Conservation (phyloP, 2,797 vertebrate species). For the Manis pentadactyla region DNA sequence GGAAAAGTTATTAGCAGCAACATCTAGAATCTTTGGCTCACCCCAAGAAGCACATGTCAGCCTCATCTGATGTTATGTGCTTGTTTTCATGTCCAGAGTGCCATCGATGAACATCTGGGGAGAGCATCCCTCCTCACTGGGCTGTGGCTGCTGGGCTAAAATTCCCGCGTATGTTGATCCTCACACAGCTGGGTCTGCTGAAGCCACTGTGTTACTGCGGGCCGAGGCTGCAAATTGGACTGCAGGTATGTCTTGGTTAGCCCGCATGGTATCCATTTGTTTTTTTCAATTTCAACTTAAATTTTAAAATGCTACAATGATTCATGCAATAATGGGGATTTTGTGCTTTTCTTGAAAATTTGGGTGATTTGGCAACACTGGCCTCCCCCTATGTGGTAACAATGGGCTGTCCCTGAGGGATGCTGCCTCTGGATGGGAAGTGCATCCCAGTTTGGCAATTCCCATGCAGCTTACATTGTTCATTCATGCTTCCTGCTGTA, state of each 20-base stretch:
- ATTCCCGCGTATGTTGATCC: neutral
- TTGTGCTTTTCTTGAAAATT: neutral
- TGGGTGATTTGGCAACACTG: neutral
- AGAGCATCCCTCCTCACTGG: neutral
- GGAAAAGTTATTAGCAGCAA: conserved; percentile 65
- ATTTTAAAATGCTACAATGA: neutral
- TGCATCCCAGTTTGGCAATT: neutral
- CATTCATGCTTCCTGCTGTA: neutral
- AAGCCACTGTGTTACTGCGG: rapidly evolving
- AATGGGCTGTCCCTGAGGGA: neutral
- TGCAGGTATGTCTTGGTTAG: neutral
- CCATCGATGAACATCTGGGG: neutral
- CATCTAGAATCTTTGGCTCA: conserved; percentile 51
- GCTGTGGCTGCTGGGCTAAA: neutral
- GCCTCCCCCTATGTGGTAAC: neutral
- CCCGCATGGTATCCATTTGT: neutral
- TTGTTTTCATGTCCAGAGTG: conserved; percentile 44
- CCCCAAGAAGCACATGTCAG: neutral
- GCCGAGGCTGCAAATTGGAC: neutral
- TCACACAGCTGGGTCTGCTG: neutral
- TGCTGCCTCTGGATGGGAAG: neutral
- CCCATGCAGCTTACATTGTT: neutral
- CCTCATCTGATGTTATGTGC: neutral
- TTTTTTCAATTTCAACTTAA: neutral
- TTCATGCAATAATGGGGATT: neutral